phyloP scores from a whole-genome alignment of 37 sponge, comb jelly and placozoan genomes.

The Halisarca cf. caerulea region DNA sequence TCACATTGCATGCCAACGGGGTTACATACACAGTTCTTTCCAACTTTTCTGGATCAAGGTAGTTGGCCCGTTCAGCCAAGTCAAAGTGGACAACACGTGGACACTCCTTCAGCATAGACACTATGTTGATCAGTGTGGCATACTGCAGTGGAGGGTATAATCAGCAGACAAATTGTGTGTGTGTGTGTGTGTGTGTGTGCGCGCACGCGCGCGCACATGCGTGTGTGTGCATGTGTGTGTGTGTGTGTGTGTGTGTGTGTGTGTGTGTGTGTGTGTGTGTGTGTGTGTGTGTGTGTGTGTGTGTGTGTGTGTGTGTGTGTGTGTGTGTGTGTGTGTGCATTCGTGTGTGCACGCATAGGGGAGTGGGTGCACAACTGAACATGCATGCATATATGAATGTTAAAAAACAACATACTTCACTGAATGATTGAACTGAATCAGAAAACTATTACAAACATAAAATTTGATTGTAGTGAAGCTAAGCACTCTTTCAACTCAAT shows the following conservation, averaged over 20 bases:
- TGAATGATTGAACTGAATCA: too few species aligned
- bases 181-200: background rate
- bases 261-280: background rate
- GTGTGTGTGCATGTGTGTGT: background rate
- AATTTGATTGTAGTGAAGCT: too few species aligned
- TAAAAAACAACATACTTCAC: too few species aligned
- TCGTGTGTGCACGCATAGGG: too few species aligned
- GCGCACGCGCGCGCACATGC: background rate
- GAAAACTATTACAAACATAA: too few species aligned
- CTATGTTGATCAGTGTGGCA: slow-evolving; percentile 54
- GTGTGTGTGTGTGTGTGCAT: too few species aligned
- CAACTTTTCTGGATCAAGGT: slow-evolving; percentile 57
- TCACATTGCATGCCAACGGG: slow-evolving; percentile 50
- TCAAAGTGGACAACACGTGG: slow-evolving; percentile 44
- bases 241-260: too few species aligned
- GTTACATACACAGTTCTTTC: slow-evolving; percentile 62
- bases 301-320: too few species aligned
- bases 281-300: too few species aligned
- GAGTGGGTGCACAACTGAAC: too few species aligned
- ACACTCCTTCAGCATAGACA: slow-evolving; percentile 40
- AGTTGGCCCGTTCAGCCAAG: slow-evolving; percentile 47
- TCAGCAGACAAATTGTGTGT: background rate
- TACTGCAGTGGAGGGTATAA: slow-evolving; percentile 21
- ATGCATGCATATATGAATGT: too few species aligned
- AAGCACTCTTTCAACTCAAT: too few species aligned